Percentiles rank a stretch among this genome's conserved stretches.
Evolutionary conservation across 2,113 vertebrate species (phyloP).

Genomic region (Sinocyclocheilus maitianheensis): DNA sequence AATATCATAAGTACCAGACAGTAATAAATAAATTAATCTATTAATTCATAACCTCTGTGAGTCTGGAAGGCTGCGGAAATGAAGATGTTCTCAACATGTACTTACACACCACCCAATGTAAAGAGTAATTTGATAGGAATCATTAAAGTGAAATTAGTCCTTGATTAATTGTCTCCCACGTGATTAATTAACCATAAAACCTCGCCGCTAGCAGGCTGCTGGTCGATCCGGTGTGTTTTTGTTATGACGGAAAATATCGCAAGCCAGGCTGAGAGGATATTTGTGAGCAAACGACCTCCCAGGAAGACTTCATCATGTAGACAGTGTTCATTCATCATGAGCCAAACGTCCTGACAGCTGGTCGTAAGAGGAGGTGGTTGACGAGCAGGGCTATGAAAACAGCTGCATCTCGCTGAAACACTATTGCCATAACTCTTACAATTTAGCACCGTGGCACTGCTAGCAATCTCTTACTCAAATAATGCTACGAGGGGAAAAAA

Average conservation of each 20-base stretch:
- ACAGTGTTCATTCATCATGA: conserved; percentile 59
- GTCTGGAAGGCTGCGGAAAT: conserved; percentile 39
- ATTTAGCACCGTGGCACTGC: conserved; percentile 39
- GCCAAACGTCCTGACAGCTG: conserved; percentile 55
- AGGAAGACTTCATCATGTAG: conserved; percentile 57
- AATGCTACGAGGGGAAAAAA: not conserved
- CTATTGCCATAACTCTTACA: conserved; percentile 52
- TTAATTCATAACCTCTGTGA: conserved; percentile 47
- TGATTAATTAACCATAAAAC: conserved; percentile 57
- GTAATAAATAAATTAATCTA: conserved; percentile 42
- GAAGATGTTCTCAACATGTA: conserved; percentile 50
- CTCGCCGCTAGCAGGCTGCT: conserved; percentile 20
- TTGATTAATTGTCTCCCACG: conserved; percentile 55
- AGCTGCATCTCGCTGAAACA: conserved; percentile 49
- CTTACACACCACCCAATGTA: conserved; percentile 45
- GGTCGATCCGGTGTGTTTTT: conserved; percentile 46
- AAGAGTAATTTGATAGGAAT: conserved; percentile 52
- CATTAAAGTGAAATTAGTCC: conserved; percentile 56
- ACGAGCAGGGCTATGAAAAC: conserved; percentile 54
- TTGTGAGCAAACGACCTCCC: conserved; percentile 53
- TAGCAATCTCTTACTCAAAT: conserved; percentile 27
- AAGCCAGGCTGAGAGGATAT: conserved; percentile 52
- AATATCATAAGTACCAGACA: conserved; percentile 35
- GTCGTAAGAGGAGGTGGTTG: conserved; percentile 54
- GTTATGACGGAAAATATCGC: conserved; percentile 48